Evolutionary conservation across 2,113 vertebrate genomes (phyloP).

Genomic region (Ia io): DNA sequence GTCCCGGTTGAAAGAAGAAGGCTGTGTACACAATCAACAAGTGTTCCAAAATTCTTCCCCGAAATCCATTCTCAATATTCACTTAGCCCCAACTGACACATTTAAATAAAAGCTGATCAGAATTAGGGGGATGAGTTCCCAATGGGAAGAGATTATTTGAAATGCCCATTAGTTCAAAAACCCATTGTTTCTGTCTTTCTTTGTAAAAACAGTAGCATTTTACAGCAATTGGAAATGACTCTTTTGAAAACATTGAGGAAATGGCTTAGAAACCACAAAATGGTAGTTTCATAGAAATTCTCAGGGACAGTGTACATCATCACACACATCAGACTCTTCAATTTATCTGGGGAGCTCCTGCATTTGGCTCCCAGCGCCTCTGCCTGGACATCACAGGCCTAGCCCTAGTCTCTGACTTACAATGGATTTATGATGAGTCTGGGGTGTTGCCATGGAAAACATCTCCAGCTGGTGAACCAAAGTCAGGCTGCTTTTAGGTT

Average conservation of each 20-base stretch:
- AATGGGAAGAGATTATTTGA: not conserved
- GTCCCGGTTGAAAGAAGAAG: not conserved
- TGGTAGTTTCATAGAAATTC: not conserved
- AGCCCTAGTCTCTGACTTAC: not conserved
- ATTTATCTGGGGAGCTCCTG: not conserved
- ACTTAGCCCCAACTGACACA: not conserved
- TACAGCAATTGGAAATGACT: slow-evolving; percentile 2
- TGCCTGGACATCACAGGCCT: not conserved
- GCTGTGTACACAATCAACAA: not conserved
- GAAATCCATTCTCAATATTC: not conserved
- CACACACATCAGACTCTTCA: not conserved
- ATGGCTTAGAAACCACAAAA: slow-evolving; percentile 21
- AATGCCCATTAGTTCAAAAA: not conserved
- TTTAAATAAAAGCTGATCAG: not conserved
- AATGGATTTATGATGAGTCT: not conserved
- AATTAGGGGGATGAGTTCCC: not conserved
- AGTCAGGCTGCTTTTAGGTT: not conserved
- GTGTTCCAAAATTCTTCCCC: not conserved
- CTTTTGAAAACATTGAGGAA: slow-evolving; percentile 44
- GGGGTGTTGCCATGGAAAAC: not conserved
- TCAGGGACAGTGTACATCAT: not conserved
- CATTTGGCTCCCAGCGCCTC: not conserved
- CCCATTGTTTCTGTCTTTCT: not conserved
- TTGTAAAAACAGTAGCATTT: not conserved
- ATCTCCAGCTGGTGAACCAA: not conserved